Conservation (phyloP, 2,797 vertebrate genomes). For the Cynodonichthys magdalenae region DNA sequence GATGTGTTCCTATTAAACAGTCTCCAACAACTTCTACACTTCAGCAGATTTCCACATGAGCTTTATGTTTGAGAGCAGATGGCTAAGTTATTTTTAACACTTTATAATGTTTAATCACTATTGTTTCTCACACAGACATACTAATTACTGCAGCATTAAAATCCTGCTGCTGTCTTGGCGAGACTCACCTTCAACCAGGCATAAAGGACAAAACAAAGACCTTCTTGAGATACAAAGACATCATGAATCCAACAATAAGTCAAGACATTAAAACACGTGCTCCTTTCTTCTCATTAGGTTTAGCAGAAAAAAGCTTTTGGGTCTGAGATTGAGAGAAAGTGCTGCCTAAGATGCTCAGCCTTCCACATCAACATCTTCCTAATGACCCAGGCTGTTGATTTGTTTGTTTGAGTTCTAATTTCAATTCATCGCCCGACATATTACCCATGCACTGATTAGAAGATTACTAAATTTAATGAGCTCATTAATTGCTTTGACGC, state of each 20-base stretch:
- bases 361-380: constrained; percentile 16
- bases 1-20: too few species aligned
- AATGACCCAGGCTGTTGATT: constrained; percentile 46
- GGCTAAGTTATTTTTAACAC: too few species aligned
- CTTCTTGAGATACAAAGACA: too few species aligned
- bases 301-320: neutral
- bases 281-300: neutral
- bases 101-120: too few species aligned
- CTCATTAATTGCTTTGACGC: constrained; percentile 60
- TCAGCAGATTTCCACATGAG: too few species aligned
- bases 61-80: too few species aligned
- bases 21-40: too few species aligned
- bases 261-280: neutral
- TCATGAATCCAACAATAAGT: too few species aligned
- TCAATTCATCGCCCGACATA: constrained; percentile 51
- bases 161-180: neutral
- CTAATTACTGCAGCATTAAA: neutral
- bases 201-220: neutral
- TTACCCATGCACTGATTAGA: constrained; percentile 49
- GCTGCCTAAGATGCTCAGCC: constrained; percentile 7
- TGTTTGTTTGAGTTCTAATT: constrained; percentile 55
- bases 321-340: neutral
- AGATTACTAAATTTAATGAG: constrained; percentile 59
- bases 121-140: too few species aligned
- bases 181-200: neutral